Evolutionary conservation across 2,888 invertebrate genomes (phyloP), one percentile per base, ranked within the genome.

Genomic region (Phoenoteleia sp.): DNA sequence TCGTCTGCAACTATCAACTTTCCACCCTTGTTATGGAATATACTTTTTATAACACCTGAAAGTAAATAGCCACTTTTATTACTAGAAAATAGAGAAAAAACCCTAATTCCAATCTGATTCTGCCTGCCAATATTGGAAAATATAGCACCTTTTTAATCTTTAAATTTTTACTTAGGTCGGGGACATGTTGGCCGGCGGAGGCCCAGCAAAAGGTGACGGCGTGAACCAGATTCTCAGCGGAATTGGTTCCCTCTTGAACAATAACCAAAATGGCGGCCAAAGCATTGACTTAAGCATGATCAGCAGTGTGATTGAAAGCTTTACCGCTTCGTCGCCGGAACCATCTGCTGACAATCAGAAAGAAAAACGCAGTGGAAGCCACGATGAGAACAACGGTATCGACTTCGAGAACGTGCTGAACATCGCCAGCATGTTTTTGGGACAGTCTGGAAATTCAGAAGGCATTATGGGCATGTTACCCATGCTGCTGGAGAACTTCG

Each of bases 401-500:
- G 92, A 92, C 62, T 89, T 93, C 17, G 91, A 91, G 3, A 88
- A 88, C 36, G 83, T 93, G 52, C 2, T 93, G 33, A 92, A 87
- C 71, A 74, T 93, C 6, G 93, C 93, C 2, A 91, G 89, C 72
- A 87, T 91, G 87, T 89, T 93, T 60, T 64, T 92, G 23, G 94
- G 94, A 83, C 94, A 92, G 76, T 84, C 90, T 42, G 90, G 92
- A 33, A 94, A 92, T 13, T 93, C 94, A 21, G 95, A 95, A 0
- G 95, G 95, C 72, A 86, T 96, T 3, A 93, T 96, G 94, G 95
- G 95, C 62, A 92, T 96, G 1, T 90, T 97, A 81, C 97, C 97
- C 0, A 94, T 96, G 92, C 92, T 97, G 0, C 94, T 97, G 94
- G 96, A 96, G 84, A 95, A 95, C 0, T 91, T 97, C 0, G 95